Percentiles rank a stretch among this genome's conserved stretches.
Conservation (phyloP, 2,888 invertebrate genomes). For the Pristionchus fissidentatus region DNA sequence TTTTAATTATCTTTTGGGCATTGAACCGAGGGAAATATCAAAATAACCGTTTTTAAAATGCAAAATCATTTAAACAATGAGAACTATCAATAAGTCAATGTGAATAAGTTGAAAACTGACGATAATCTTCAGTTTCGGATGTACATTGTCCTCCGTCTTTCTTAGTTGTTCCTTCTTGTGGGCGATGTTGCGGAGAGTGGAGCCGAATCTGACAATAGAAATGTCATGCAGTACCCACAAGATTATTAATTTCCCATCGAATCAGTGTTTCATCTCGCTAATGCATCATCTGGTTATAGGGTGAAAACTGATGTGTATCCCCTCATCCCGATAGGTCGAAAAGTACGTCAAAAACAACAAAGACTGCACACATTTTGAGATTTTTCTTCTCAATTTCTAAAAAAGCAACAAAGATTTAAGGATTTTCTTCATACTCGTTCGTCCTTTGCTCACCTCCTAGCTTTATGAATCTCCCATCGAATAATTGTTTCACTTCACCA, state of each 20-base stretch:
- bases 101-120: constrained; percentile 51
- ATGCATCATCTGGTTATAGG: no score
- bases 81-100: not conserved
- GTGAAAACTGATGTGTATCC: no score
- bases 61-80: not conserved
- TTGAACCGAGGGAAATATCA: not conserved
- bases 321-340: no score
- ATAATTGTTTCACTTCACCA: not conserved
- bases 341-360: no score
- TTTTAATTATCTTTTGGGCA: not conserved
- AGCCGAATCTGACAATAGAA: constrained; percentile 56
- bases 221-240: not conserved
- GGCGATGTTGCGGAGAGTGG: constrained; percentile 59
- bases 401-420: no score
- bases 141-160: constrained; percentile 57
- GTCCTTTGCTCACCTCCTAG: no score
- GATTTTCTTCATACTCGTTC: no score
- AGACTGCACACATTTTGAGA: no score
- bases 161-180: constrained; percentile 63
- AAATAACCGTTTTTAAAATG: not conserved
- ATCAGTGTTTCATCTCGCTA: no score
- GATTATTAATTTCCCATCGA: no score
- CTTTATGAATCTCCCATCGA: constrained; percentile 54
- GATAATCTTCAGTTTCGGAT: constrained; percentile 61
- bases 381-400: no score